Base-by-base conservation (phyloP, 2,888 invertebrate species). In the Pelosia muscerda region DNA sequence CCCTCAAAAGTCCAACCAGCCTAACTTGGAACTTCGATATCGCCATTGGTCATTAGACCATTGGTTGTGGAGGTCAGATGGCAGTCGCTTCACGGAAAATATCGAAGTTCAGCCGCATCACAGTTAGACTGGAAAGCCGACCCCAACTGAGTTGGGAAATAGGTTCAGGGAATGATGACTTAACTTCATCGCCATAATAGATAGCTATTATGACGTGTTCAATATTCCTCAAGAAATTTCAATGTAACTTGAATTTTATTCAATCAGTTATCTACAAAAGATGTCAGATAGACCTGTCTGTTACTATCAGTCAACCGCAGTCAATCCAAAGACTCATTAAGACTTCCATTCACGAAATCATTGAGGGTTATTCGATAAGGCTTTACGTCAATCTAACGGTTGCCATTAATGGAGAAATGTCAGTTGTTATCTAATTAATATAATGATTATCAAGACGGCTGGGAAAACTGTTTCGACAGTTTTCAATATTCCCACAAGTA, bases 331-430 rank as follows among this genome's bases (percentile, higher is more conserved):
- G 15, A 63, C n/a, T 55, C 63, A 63, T 63, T 63, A 63, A 31
- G 22, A 59, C 49, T 26, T 19, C 34, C 34, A 38, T 34, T 34
- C 54, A 22, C 6, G 23, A 23, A 55, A n/a, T 42, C 49, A 31
- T 56, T 49, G 38, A 34, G 6, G 28, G 15, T 65, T 56, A 68
- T 65, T 61, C 31, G 55, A 68, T 68, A 61, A 68, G 56, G 56
- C 31, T 68, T 64, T 55, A 49, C 28, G 68, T 68, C 68, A 57
- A 56, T 68, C 68, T 68, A 9, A 23, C 49, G 19, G 19, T 23
- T 38, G 56, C 61, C 38, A 42, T 61, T 66, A 61, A 31, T 34
- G 54, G 25, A 26, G 38, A 57, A 63, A 31, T n/a, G 63, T 63
- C 55, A 22, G n/a, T 62, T 2, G 13, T 2, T 49, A 62, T 53